phyloP scores from a whole-genome alignment of 2,888 invertebrate species.

The Drosophila mulleri region DNA sequence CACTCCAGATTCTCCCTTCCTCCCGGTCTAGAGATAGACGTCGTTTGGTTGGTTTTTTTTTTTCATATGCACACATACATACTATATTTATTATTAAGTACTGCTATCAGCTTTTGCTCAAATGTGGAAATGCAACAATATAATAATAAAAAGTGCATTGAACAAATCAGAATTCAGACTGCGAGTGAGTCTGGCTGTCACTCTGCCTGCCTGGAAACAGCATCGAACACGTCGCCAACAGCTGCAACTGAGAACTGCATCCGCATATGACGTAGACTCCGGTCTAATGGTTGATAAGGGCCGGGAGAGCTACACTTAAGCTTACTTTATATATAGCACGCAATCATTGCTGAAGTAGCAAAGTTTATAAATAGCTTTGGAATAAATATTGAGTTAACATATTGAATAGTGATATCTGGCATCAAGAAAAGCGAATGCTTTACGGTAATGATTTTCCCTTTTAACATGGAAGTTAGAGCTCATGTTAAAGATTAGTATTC shows the following conservation, averaged over 20 bases:
- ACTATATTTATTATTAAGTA: constrained; percentile 50
- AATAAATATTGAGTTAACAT: not conserved
- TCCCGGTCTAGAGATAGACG: constrained; percentile 35
- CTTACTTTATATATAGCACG: not conserved
- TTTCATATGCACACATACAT: no score
- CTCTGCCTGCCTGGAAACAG: constrained; percentile 48
- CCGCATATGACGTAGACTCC: constrained; percentile 49
- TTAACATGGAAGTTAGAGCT: no score
- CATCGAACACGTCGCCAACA: constrained; percentile 36
- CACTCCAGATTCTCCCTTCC: not conserved
- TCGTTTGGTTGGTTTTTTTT: not conserved
- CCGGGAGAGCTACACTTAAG: not conserved
- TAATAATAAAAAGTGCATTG: constrained; percentile 43
- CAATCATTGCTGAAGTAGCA: not conserved
- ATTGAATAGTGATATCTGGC: no score
- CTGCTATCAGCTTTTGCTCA: constrained; percentile 51
- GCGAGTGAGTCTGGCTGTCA: not conserved
- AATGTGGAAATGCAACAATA: constrained; percentile 55
- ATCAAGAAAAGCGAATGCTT: not conserved
- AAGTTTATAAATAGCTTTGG: not conserved
- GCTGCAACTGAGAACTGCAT: constrained; percentile 47
- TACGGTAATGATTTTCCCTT: no score
- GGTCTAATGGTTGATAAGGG: constrained; percentile 14
- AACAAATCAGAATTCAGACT: constrained; percentile 36
- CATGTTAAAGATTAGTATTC: no score